Evolutionary conservation across 2,113 vertebrate genomes (phyloP).

Genomic region (Stegastes partitus): DNA sequence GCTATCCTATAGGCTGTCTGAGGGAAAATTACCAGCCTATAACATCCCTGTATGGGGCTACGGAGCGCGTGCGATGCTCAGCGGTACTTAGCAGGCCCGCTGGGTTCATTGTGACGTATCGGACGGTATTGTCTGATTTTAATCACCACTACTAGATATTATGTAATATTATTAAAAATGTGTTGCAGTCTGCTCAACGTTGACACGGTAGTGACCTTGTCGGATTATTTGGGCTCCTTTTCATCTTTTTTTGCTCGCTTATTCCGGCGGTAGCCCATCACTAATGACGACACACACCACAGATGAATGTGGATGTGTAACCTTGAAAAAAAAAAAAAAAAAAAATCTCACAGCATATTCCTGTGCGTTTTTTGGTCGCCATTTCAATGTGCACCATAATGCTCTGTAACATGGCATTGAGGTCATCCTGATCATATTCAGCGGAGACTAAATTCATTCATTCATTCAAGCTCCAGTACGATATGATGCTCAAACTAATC

Average conservation of each 20-base stretch:
- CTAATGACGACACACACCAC: slow-evolving; percentile 35
- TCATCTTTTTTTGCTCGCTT: neutral
- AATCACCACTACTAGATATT: neutral
- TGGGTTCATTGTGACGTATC: slow-evolving; percentile 35
- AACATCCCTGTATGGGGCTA: slow-evolving; percentile 20
- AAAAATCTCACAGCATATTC: too few species aligned
- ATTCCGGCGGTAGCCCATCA: neutral
- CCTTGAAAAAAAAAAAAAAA: too few species aligned
- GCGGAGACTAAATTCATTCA: too few species aligned
- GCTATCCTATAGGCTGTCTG: slow-evolving; percentile 9
- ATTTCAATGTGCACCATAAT: too few species aligned
- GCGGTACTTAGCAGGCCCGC: slow-evolving; percentile 33
- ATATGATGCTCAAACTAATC: too few species aligned
- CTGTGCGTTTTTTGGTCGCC: too few species aligned
- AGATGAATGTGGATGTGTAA: too few species aligned
- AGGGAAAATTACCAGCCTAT: slow-evolving; percentile 51
- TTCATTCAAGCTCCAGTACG: too few species aligned
- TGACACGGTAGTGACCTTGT: slow-evolving; percentile 2
- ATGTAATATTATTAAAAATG: slow-evolving; percentile 2
- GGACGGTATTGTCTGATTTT: slow-evolving; percentile 8
- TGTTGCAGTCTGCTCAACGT: too few species aligned
- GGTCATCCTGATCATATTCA: too few species aligned
- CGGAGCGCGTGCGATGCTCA: slow-evolving; percentile 18
- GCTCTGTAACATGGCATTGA: too few species aligned
- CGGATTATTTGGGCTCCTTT: slow-evolving; percentile 8